Evolutionary conservation across 2,888 invertebrate genomes (phyloP), one percentile per base, ranked within the genome.

Genomic region (Branchellion lobata): DNA sequence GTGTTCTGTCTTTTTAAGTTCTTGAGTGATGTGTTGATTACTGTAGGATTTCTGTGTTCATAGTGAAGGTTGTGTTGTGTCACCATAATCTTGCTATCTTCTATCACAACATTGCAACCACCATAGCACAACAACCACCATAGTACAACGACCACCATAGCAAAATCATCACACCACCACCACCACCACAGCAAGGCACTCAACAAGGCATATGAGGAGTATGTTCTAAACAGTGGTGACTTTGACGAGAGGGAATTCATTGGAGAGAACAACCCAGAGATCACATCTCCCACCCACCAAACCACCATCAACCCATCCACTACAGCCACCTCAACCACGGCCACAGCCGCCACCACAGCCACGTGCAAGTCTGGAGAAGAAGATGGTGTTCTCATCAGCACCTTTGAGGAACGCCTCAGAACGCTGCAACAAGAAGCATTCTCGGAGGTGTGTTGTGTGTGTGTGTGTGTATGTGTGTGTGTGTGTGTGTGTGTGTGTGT

Each of bases 161-260:
- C n/a, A n/a, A n/a, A n/a, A n/a, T n/a, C 40, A 8, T 40, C 8
- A 40, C 5, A 40, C 5, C 40, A 14, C 5, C 21, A 21, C 34
- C 36, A 11, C 27, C 31, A 21, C 71, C 72, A 3, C 79, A 83
- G 83, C 68, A 83, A 83, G 68, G 69, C 81, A 0, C 81, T 83
- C 1, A 83, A 80, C 75, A 78, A 80, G 18, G 72, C 78, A 1
- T 99, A 99, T 87, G 96, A 96, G 86, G 93, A 93, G 78, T 94
- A 93, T 87, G 93, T 97, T 33, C 89, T 96, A 57, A 94, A 92
- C 86, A 92, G 93, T 81, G 96, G 96, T 0, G 95, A 96, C 87
- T 94, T 98, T 88, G 98, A 99, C 87, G 98, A 99, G 88, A 91
- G 96, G 85, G 94, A 98, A 88, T 95, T 98, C 89, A 90, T 96